Base-by-base conservation (phyloP, 2,888 invertebrate species). In the Leptura quadrifasciata region DNA sequence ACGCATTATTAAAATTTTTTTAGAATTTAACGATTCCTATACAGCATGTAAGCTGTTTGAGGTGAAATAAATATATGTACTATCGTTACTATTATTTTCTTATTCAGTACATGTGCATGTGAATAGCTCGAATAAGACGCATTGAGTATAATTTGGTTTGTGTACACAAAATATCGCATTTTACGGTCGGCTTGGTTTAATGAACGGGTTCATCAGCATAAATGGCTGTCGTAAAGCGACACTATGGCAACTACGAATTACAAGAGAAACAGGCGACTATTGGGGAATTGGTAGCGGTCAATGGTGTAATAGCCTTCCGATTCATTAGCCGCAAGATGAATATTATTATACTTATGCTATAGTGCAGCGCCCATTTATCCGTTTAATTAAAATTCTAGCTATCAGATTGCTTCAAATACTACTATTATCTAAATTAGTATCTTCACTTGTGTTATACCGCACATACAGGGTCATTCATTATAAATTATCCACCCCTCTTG, bases 261-360 rank as follows among this genome's bases (percentile, higher is more conserved):
- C 21, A n/a, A 39, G 60, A 18, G 60, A 47, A 20, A 47, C 17
- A 4, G 21, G 15, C n/a, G 15, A 31, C 27, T 64, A 58, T 24
- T 61, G 72, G 61, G 54, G 65, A 74, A 75, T 73, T 61, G 76
- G 70, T 65, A 73, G 70, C 76, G 80, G 78, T 71, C 77, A 74
- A 35, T 75, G 39, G 55, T 78, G 78, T 81, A 80, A 82, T 82
- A 75, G 81, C 76, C 79, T 84, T 83, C 81, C 80, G 81, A 78
- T 77, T 80, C 83, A 84, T 84, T 82, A 83, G 80, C 80, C 77
- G 78, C 77, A 80, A 83, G 83, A 84, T 81, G 81, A 80, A 83
- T 83, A 82, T 81, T 81, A 76, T 74, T 76, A 69, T 60, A 27
- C 12, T 17, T 57, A 55, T 55, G 20, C 18, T 9, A 20, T 17